phyloP scores from a whole-genome alignment of 2,888 invertebrate genomes.

The Nymphalis urticae region DNA sequence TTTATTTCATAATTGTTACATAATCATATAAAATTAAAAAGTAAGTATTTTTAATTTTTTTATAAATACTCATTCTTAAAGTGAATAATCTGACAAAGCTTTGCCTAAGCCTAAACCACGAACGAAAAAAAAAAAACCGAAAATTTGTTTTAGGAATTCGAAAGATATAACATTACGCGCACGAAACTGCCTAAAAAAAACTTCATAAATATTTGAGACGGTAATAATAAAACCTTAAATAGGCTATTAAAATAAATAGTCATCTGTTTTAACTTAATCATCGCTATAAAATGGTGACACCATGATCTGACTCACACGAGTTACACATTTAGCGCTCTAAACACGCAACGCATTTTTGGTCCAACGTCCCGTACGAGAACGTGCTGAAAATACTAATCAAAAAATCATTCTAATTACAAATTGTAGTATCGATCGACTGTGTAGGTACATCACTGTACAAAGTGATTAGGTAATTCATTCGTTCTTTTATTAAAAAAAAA shows the following conservation, averaged over 20 bases:
- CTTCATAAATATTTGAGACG: not conserved
- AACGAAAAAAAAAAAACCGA: not conserved
- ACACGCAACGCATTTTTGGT: conserved; percentile 43
- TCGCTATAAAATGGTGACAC: conserved; percentile 31
- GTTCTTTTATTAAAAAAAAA: not conserved
- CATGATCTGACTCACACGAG: conserved; percentile 36
- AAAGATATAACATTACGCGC: not conserved
- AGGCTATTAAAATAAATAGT: conserved; percentile 26
- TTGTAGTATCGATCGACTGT: conserved; percentile 9
- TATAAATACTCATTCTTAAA: not conserved
- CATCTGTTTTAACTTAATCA: conserved; percentile 29
- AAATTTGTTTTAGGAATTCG: not conserved
- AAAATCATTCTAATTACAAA: conserved; percentile 17
- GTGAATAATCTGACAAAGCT: too few species aligned
- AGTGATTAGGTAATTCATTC: conserved; percentile 6
- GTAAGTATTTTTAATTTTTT: not conserved
- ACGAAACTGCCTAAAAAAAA: not conserved
- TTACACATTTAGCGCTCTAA: conserved; percentile 36
- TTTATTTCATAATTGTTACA: not conserved
- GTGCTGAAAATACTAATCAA: conserved; percentile 33
- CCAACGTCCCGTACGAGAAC: conserved; percentile 45
- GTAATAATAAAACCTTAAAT: conserved; percentile 17
- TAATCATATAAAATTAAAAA: too few species aligned
- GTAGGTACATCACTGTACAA: conserved; percentile 8
- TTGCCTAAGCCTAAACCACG: too few species aligned